These are phyloP conservation scores for Ormyrus thymus DNA, from an alignment of 2,888 invertebrate species.

Conservation along the genomic window DNA sequence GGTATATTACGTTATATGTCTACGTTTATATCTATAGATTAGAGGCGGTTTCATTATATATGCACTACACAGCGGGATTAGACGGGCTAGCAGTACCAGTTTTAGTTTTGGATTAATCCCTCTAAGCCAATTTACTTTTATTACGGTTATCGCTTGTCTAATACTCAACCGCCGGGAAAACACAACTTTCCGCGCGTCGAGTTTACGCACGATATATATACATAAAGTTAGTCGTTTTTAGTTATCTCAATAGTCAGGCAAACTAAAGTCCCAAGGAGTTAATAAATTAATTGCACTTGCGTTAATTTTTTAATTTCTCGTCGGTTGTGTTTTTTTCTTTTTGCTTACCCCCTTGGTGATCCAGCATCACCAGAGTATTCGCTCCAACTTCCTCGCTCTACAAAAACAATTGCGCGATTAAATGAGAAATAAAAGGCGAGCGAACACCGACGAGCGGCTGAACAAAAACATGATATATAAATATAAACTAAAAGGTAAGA, in stretches of 20 bases:
- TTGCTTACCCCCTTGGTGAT: constrained; percentile 95
- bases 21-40: neutral
- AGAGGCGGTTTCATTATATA: constrained; percentile 5
- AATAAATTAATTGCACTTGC: constrained; percentile 35
- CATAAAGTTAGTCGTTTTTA: constrained; percentile 40
- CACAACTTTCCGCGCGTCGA: constrained; percentile 2
- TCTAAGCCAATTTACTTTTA: constrained; percentile 14
- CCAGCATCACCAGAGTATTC: constrained; percentile 91
- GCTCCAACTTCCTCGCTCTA: constrained; percentile 96
- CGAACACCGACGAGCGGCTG: constrained; percentile 1
- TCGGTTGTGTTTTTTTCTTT: neutral
- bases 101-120: constrained; percentile 36
- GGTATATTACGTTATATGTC: constrained; percentile 25
- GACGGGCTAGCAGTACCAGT: constrained; percentile 24
- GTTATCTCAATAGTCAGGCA: constrained; percentile 27
- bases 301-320: neutral
- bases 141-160: constrained; percentile 1
- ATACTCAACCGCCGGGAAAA: neutral
- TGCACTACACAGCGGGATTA: constrained; percentile 25
- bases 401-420: constrained; percentile 71
- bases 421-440: constrained; percentile 58
- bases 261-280: constrained; percentile 28
- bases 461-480: neutral
- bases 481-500: neutral
- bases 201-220: constrained; percentile 13